Conservation (phyloP, 2,113 vertebrate species). For the Brienomyrus longianalis region DNA sequence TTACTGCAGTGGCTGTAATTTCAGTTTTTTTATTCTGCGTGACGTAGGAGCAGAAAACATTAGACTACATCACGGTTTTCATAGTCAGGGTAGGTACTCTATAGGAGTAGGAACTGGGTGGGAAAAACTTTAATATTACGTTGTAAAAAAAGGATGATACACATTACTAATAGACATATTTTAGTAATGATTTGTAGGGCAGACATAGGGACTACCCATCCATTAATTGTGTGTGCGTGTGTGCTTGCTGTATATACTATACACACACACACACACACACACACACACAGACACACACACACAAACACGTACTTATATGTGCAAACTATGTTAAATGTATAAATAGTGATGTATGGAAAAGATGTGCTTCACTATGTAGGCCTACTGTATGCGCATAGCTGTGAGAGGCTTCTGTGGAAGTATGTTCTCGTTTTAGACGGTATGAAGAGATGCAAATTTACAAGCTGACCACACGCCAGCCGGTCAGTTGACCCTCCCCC, state of each 20-base stretch:
- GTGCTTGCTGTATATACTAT: neutral
- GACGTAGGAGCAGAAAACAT: neutral
- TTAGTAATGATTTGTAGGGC: neutral
- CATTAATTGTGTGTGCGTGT: neutral
- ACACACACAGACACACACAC: neutral
- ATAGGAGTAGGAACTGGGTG: neutral
- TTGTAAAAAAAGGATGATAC: neutral
- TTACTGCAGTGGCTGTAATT: conserved; percentile 23
- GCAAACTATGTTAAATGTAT: neutral
- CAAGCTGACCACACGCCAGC: too few species aligned
- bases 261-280: neutral
- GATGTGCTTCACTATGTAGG: neutral
- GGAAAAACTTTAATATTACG: neutral
- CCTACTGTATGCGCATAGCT: neutral
- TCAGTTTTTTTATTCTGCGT: neutral
- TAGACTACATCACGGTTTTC: neutral
- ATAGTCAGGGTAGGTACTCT: neutral
- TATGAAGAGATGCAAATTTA: neutral
- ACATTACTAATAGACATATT: neutral
- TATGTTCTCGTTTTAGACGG: neutral
- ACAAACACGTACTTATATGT: neutral
- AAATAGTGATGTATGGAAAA: neutral
- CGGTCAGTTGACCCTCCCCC: neutral
- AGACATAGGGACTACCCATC: neutral
- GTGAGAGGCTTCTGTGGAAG: neutral